Conservation (phyloP, 1,140 invertebrate species). For the Neelides sp. region DNA sequence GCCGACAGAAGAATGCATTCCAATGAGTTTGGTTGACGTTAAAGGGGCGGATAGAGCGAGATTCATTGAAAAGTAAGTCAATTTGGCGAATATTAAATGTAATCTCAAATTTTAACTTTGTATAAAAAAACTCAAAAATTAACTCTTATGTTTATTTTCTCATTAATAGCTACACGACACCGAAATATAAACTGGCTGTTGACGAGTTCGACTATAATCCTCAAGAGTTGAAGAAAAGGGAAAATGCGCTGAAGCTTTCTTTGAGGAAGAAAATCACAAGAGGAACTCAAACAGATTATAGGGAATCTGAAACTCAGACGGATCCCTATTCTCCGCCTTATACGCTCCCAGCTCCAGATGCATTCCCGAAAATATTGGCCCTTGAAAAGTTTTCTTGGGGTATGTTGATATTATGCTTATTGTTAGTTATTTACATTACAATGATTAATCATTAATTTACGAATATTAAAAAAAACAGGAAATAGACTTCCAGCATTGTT, state of each 20-base stretch:
- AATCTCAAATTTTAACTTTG: background rate
- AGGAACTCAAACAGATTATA: conserved; percentile 53
- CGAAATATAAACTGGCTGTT: background rate
- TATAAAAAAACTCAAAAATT: background rate
- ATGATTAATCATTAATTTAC: background rate
- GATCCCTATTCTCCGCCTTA: conserved; percentile 58
- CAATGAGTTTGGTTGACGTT: conserved; percentile 4
- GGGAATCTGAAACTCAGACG: conserved; percentile 65
- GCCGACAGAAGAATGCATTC: conserved; percentile 7
- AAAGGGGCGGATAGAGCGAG: conserved; percentile 23
- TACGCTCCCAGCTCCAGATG: conserved; percentile 37
- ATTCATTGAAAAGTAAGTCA: conserved; percentile 15
- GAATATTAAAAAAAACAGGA: conserved; percentile 28
- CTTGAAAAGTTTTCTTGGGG: conserved; percentile 39
- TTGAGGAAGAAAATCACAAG: conserved; percentile 16
- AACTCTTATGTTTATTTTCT: background rate
- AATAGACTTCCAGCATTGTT: conserved; percentile 48
- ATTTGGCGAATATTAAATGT: background rate
- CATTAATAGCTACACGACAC: background rate
- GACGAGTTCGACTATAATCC: background rate
- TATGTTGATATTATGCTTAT: conserved; percentile 21
- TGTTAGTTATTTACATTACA: background rate
- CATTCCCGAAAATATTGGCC: conserved; percentile 38
- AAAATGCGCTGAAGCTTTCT: background rate
- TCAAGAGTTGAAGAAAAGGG: background rate